Evolutionary conservation across 2,113 vertebrate species (phyloP).

Genomic region (Glaucomys volans): DNA sequence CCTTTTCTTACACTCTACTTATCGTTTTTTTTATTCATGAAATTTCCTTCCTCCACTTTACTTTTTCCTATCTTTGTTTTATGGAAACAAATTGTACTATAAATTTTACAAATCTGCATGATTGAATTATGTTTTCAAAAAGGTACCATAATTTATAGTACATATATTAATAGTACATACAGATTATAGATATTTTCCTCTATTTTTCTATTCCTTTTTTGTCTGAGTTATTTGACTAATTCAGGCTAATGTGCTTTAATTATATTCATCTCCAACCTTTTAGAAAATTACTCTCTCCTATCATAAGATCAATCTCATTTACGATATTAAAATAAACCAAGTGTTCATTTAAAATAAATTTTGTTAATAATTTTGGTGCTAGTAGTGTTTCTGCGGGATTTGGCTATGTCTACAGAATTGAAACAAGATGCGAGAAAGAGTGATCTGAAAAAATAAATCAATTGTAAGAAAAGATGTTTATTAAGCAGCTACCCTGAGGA

Average conservation of each 20-base stretch:
- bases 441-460: conserved; percentile 55
- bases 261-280: conserved; percentile 9
- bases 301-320: conserved; percentile 6
- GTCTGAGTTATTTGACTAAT: conserved; percentile 14
- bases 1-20: no score
- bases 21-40: no score
- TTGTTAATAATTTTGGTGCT: background rate
- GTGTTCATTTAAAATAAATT: background rate
- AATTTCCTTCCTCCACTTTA: no score
- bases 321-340: conserved; percentile 33
- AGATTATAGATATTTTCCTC: background rate
- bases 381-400: background rate
- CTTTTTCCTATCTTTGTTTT: background rate
- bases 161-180: background rate
- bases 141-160: background rate
- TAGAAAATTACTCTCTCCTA: background rate
- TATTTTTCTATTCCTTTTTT: conserved; percentile 27
- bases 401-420: background rate
- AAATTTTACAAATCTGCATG: background rate
- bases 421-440: conserved; percentile 36
- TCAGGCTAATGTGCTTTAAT: conserved; percentile 19
- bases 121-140: conserved; percentile 18
- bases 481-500: conserved; percentile 46
- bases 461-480: conserved; percentile 65
- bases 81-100: background rate